Evolutionary conservation across 2,888 invertebrate genomes (phyloP).

Genomic region (Macrosiphum euphorbiae): DNA sequence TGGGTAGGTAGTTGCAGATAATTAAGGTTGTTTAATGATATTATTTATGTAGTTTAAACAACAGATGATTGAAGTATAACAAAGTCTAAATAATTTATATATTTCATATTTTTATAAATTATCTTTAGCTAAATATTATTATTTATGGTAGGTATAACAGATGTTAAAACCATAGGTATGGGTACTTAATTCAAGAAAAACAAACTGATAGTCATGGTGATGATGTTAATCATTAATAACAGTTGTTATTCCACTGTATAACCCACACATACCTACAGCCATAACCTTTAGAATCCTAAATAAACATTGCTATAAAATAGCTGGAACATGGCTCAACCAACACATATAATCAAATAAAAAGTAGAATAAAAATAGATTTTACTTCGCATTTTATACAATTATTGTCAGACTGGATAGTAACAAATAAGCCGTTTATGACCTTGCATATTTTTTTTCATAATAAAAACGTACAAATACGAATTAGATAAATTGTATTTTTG

Average conservation of each 20-base stretch:
- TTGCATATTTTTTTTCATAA: neutral
- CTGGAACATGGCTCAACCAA: conserved; percentile 2
- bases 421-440: neutral
- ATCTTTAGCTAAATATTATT: conserved; percentile 4
- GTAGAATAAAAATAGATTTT: conserved; percentile 41
- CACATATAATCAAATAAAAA: neutral
- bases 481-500: neutral
- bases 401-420: neutral
- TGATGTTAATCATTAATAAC: conserved; percentile 40
- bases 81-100: neutral
- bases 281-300: conserved; percentile 42
- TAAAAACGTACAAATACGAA: neutral
- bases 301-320: conserved; percentile 42
- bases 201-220: neutral
- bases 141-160: conserved; percentile 8
- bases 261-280: neutral
- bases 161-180: conserved; percentile 9
- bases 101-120: neutral
- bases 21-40: neutral
- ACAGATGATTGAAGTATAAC: neutral
- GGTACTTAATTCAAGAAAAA: conserved; percentile 15
- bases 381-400: neutral
- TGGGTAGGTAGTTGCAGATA: too few relatives aligned
- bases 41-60: neutral
- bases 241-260: conserved; percentile 9